Base-by-base conservation (phyloP, 2,888 invertebrate species). In the Eutolmus rufibarbis region DNA sequence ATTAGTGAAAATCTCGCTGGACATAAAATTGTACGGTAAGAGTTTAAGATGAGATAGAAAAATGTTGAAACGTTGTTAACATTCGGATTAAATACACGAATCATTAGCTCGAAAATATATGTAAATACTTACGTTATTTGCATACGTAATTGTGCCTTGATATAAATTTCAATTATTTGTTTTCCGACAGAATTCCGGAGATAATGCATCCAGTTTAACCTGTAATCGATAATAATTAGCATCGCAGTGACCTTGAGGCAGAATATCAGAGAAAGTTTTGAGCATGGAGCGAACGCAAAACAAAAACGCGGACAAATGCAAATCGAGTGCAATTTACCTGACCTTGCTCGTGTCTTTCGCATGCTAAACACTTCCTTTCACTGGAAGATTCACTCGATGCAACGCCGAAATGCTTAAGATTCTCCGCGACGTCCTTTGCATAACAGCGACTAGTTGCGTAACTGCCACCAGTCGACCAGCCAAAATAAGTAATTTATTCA, bases 401-500 rank as follows among this genome's bases (percentile, higher is more conserved):
- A 81, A n/a, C 9, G 40, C 37, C 34, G 16, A 81, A 46, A 8
- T 76, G 23, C 14, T 81, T 81, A 31, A 81, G 31, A 81, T 81
- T 81, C 81, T 4, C 14, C 31, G 7, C 23, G 51, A n/a, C 31
- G 8, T 28, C 31, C 16, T 28, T 81, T 81, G 34, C 56, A 31
- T 81, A 51, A 81, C 56, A 56, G 14, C 23, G 28, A 5, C 56
- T 9, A n/a, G 16, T 81, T 81, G n/a, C 81, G 34, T 81, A 81
- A 81, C 16, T 28, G 12, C 43, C 28, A 19, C 19, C 7, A 51
- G 56, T 56, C 19, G 14, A 56, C 31, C 12, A 28, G 28, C 81
- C 81, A 56, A 56, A 56, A 56, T 81, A 81, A 56, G 81, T 51
- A 56, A 81, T 81, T 81, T 81, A 81, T 81, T 51, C 56, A 46